phyloP scores from a whole-genome alignment of 2,797 vertebrate species.

The Pangasius mekongensis region DNA sequence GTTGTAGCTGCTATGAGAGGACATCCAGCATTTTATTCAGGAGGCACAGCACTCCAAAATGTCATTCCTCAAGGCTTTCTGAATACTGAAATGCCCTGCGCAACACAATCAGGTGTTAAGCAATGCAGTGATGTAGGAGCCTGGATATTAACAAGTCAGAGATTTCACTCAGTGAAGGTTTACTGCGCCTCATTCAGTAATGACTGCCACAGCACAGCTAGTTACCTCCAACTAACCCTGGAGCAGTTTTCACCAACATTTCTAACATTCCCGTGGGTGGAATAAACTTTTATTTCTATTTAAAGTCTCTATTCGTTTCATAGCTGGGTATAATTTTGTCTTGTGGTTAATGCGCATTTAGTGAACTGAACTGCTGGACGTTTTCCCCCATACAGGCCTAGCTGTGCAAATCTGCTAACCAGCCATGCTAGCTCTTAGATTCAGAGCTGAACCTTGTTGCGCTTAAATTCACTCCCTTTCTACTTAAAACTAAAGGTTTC shows the following conservation, averaged over 20 bases:
- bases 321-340: not conserved
- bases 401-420: not conserved
- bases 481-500: not conserved
- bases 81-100: conserved; percentile 55
- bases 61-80: conserved; percentile 77
- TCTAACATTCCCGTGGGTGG: not conserved
- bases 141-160: not conserved
- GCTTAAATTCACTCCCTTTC: not conserved
- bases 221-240: not conserved
- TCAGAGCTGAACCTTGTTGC: not conserved
- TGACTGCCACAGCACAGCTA: not conserved
- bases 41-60: conserved; percentile 76
- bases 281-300: not conserved
- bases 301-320: not conserved
- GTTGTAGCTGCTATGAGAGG: conserved; percentile 68
- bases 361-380: not conserved
- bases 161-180: not conserved
- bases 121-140: not conserved
- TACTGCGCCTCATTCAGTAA: not conserved
- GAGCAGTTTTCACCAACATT: not conserved
- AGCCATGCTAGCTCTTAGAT: not conserved
- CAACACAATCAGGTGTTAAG: conserved; percentile 49
- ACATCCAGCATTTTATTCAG: conserved; percentile 82
- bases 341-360: not conserved
- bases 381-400: conserved; percentile 5